Evolutionary conservation across 1,140 invertebrate species (phyloP).

Genomic region (Tetramorium simillimum): DNA sequence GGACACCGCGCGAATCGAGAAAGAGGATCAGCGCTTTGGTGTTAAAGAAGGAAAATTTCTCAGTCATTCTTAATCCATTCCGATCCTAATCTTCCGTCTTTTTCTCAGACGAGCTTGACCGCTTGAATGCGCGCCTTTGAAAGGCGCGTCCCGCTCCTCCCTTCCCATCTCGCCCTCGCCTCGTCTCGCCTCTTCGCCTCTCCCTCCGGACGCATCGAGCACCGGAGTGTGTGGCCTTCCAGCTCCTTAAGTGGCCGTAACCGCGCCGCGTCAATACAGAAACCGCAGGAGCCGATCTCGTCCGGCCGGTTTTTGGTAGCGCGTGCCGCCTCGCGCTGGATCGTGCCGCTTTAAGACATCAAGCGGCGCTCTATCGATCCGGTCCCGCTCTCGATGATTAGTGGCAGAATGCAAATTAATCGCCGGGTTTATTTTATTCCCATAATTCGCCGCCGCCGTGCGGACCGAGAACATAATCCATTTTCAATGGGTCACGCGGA

Average conservation of each 20-base stretch:
- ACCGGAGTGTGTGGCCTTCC: neutral
- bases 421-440: constrained; percentile 12
- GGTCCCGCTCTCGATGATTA: neutral
- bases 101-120: constrained; percentile 48
- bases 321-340: neutral
- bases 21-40: neutral
- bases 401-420: constrained; percentile 42
- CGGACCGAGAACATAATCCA: constrained; percentile 4
- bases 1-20: constrained; percentile 14
- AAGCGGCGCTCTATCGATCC: constrained; percentile 9
- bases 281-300: constrained; percentile 21
- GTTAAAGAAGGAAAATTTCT: constrained; percentile 34
- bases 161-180: neutral
- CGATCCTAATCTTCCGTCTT: constrained; percentile 68
- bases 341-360: constrained; percentile 37
- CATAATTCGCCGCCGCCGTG: neutral
- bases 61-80: constrained; percentile 67
- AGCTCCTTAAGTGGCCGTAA: constrained; percentile 51
- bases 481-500: neutral
- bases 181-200: neutral
- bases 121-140: constrained; percentile 67
- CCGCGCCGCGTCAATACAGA: constrained; percentile 44
- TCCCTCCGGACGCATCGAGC: constrained; percentile 1
- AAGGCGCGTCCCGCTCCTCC: constrained; percentile 8
- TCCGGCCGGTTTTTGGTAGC: constrained; percentile 25